phyloP scores from a whole-genome alignment of 2,888 invertebrate genomes.

The Protodeltote pygarga region DNA sequence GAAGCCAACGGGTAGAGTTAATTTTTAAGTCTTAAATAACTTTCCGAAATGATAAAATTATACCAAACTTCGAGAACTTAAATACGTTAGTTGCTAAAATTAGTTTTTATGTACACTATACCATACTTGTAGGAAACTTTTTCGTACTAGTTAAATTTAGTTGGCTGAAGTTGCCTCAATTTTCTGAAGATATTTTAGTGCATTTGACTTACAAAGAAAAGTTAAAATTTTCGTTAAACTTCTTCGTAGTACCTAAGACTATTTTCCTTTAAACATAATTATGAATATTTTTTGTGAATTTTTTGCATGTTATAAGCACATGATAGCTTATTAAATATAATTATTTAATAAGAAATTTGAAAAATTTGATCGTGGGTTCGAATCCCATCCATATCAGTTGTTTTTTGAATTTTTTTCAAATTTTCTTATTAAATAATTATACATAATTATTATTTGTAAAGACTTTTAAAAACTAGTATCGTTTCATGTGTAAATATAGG shows the following conservation, averaged over 20 bases:
- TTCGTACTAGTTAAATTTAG: slow-evolving; percentile 24
- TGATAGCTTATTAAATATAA: no score
- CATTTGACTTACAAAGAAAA: slow-evolving; percentile 39
- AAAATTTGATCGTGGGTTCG: no score
- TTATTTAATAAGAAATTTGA: no score
- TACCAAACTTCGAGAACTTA: slow-evolving; percentile 26
- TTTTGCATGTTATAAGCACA: neutral
- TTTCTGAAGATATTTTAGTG: slow-evolving; percentile 17
- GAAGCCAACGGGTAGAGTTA: no score
- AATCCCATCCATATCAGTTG: no score
- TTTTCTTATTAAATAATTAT: no score
- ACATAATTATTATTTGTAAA: no score
- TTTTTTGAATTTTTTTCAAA: no score
- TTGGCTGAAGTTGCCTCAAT: slow-evolving; percentile 17
- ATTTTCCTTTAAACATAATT: slow-evolving; percentile 13
- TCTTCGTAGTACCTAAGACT: slow-evolving; percentile 12
- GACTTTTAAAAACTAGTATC: no score
- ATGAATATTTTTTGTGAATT: slow-evolving; percentile 1
- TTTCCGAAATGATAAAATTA: slow-evolving; percentile 28
- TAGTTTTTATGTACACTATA: slow-evolving; percentile 27
- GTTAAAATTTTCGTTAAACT: slow-evolving; percentile 32
- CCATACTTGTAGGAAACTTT: slow-evolving; percentile 30
- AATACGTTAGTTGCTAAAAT: slow-evolving; percentile 28
- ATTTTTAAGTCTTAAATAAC: neutral
- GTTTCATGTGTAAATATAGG: no score